phyloP scores from a whole-genome alignment of 1,140 invertebrate species.

The Papilio glaucus region DNA sequence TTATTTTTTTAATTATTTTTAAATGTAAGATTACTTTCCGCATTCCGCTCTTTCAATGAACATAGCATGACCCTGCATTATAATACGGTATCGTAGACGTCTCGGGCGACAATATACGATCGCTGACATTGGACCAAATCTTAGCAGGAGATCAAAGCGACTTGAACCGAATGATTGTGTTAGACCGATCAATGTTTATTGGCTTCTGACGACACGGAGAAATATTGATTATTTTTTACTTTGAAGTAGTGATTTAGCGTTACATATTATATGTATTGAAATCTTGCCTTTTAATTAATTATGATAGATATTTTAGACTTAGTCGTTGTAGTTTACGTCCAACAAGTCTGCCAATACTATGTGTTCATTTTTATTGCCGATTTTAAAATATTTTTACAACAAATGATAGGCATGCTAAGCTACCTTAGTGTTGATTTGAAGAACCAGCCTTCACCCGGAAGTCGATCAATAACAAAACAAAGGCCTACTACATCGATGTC shows the following conservation, averaged over 20 bases:
- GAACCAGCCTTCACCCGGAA: conserved; percentile 12
- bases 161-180: conserved; percentile 66
- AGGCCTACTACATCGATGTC: conserved; percentile 44
- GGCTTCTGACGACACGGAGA: conserved; percentile 4
- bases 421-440: not conserved
- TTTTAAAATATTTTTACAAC: not conserved
- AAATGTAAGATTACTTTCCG: not conserved
- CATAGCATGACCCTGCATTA: conserved; percentile 45
- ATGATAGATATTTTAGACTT: conserved; percentile 38
- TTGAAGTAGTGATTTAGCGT: no score
- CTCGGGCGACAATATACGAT: conserved; percentile 80
- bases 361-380: no score
- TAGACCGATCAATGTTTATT: conserved; percentile 59
- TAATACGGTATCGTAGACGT: conserved; percentile 71
- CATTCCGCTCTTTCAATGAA: conserved; percentile 49
- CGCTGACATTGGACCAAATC: conserved; percentile 71
- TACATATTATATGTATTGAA: no score
- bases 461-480: conserved; percentile 44
- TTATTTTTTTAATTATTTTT: no score
- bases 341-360: no score
- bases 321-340: not conserved
- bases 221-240: no score
- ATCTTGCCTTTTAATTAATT: conserved; percentile 27
- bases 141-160: conserved; percentile 69
- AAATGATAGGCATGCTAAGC: not conserved